phyloP scores from a whole-genome alignment of 2,888 invertebrate genomes.

The Acanthosepion esculentum region DNA sequence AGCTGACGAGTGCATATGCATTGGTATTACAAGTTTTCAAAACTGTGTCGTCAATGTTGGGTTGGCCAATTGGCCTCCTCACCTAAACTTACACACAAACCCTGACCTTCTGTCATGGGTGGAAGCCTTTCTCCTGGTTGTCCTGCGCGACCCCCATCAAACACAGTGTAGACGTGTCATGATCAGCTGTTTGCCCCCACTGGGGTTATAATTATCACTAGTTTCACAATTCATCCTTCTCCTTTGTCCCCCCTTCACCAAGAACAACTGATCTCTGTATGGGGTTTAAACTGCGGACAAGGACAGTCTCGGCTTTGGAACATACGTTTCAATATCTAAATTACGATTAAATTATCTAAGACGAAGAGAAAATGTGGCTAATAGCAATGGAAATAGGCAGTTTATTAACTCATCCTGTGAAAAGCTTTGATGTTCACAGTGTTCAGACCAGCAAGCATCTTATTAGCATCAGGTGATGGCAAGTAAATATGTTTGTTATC shows the following conservation, averaged over 20 bases:
- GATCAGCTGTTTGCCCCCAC: background rate
- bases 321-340: background rate
- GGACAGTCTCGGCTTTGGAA: background rate
- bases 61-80: background rate
- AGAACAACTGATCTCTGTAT: background rate
- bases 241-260: background rate
- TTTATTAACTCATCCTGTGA: no score
- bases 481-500: no score
- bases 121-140: background rate
- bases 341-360: background rate
- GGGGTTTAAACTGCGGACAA: background rate
- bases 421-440: no score
- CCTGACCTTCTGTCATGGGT: background rate
- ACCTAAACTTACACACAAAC: background rate
- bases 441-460: no score
- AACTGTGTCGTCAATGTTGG: background rate
- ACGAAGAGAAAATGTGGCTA: background rate
- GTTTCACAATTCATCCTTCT: background rate
- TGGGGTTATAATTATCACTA: background rate
- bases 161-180: background rate
- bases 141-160: background rate
- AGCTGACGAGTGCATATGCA: background rate
- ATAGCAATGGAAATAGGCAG: no score
- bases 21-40: background rate
- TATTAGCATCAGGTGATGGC: no score